Evolutionary conservation across 1,140 invertebrate species (phyloP).

Genomic region (Trypoxylus dichotomus): DNA sequence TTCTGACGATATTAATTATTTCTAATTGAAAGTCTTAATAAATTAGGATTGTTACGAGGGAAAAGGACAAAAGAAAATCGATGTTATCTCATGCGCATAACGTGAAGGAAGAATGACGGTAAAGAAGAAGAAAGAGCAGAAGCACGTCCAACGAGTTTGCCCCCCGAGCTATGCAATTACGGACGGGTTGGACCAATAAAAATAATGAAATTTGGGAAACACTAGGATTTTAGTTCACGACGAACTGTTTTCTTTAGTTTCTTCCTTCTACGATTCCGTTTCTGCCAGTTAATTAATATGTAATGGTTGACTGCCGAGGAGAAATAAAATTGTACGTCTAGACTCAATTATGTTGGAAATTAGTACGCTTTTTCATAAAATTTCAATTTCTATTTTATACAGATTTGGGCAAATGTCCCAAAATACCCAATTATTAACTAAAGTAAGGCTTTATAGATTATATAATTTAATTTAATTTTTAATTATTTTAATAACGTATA

Average conservation of each 20-base stretch:
- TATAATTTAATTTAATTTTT: too few relatives aligned
- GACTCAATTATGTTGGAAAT: too few relatives aligned
- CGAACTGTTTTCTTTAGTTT: neutral
- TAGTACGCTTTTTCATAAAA: too few relatives aligned
- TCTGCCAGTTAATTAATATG: neutral
- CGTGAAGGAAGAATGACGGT: neutral
- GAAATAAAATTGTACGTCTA: neutral
- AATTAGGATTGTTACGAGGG: neutral
- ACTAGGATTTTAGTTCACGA: neutral
- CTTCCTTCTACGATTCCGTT: neutral
- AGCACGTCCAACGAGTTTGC: neutral
- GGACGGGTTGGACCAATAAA: neutral
- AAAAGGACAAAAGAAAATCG: neutral
- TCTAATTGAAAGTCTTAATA: slow-evolving; percentile 14
- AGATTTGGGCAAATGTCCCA: too few relatives aligned
- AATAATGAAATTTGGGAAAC: slow-evolving; percentile 23
- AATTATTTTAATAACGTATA: too few relatives aligned
- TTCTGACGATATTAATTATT: slow-evolving; percentile 6
- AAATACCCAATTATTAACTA: too few relatives aligned
- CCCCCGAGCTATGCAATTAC: neutral
- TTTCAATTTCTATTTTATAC: too few relatives aligned
- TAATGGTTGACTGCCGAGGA: neutral
- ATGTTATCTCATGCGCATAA: neutral
- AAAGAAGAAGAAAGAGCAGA: neutral
- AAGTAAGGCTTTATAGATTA: too few relatives aligned